Conservation (phyloP, 2,888 invertebrate species). For the Clistopyga incitator region DNA sequence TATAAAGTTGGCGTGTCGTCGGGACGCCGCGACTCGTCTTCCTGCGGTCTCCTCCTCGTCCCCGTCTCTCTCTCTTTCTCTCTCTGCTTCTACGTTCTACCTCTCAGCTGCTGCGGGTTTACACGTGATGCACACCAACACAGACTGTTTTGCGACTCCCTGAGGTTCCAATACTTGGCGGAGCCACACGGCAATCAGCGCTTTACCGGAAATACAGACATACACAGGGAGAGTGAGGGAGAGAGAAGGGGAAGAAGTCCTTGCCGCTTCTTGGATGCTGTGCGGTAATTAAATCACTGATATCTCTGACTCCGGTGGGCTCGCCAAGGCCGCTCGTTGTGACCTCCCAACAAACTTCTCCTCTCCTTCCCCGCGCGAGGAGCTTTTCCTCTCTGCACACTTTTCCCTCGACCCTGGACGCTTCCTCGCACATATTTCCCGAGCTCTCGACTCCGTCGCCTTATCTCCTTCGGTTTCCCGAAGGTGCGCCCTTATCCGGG, state of each 20-base stretch:
- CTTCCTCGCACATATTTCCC: conserved; percentile 22
- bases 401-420: not conserved
- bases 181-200: conserved; percentile 49
- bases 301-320: conserved; percentile 61
- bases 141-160: conserved; percentile 2
- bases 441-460: not conserved
- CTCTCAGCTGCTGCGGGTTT: conserved; percentile 20
- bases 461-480: not conserved
- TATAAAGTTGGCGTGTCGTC: conserved; percentile 63
- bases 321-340: conserved; percentile 53
- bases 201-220: conserved; percentile 22
- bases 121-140: not conserved
- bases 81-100: conserved; percentile 18
- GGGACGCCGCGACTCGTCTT: conserved; percentile 53
- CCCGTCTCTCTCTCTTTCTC: not conserved
- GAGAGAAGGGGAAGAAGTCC: not conserved
- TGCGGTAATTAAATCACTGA: conserved; percentile 70
- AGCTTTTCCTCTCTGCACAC: conserved; percentile 25
- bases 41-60: conserved; percentile 35
- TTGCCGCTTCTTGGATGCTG: conserved; percentile 69
- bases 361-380: conserved; percentile 10
- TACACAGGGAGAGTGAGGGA: not conserved
- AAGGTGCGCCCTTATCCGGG: not conserved
- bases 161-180: conserved; percentile 55
- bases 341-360: conserved; percentile 53